Evolutionary conservation across 2,797 vertebrate genomes (phyloP), one percentile per base, ranked within the genome.

Genomic region (Acanthiza pusilla): DNA sequence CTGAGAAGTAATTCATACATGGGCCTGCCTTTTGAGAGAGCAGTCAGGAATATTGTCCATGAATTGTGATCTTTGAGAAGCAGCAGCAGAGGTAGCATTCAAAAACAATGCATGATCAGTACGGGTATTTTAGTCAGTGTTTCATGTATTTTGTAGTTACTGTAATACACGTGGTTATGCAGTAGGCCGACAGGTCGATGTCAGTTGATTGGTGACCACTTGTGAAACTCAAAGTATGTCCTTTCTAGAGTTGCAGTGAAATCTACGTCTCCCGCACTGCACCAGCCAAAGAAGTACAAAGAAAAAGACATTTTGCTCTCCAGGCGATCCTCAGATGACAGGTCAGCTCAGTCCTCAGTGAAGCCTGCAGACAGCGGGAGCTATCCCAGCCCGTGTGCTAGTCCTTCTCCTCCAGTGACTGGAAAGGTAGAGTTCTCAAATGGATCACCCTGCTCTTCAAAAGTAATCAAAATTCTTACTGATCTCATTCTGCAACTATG

Each of bases 361-460:
- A 98, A 96, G 91, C 97, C 98, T 66, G 93, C 98, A 73, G 98
- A 97, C 48, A 97, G 96, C 77, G 92, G 86, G 70, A 97, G 87
- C 86, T 97, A 96, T 70, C 95, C 97, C 66, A 98, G 98, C 63
- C 97, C 98, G 7, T 97, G 97, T 93, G 95, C 96, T 65, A 98
- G 98, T 89, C 97, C 98, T 89, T 96, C 97, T 60, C 96, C 98
- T 61, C 96, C 97, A 23, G 68, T 96, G 13, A 97, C 98, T 92
- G 97, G 82, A 96, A 99, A 99, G 98, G 98, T 99, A 98, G 38
- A 83, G 62, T 85, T 85, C 36, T 74, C 3, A 0, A 76, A 88
- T 38, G 54, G 61, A 32, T 30, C 72, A 54, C 32, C 13, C n/a
- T 23, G 5, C 26, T 77, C 16, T 51, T 80, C 6, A 55, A 50